Evolutionary conservation across 2,888 invertebrate genomes (phyloP).

Genomic region (Teleogryllus oceanicus): DNA sequence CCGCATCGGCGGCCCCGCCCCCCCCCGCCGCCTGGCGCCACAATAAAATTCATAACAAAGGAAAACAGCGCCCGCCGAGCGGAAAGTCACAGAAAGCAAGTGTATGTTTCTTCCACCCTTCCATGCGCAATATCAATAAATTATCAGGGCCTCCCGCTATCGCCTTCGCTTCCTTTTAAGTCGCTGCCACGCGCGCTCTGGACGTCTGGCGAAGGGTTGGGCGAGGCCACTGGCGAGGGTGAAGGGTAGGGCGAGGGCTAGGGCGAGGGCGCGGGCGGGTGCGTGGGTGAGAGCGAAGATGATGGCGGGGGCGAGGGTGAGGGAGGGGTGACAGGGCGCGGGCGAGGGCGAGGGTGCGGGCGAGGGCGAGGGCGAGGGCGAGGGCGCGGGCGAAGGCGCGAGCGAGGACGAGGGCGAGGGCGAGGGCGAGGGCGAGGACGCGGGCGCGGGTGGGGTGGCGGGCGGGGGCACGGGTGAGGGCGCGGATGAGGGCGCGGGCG

Average conservation of each 20-base stretch:
- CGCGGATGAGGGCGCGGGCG: neutral
- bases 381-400: neutral
- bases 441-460: neutral
- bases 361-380: no score
- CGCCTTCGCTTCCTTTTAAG: neutral
- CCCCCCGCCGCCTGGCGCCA: neutral
- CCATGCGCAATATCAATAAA: neutral
- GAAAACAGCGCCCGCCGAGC: neutral
- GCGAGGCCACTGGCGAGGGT: neutral
- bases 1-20: neutral
- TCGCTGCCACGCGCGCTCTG: neutral
- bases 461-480: no score
- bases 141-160: neutral
- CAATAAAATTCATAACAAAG: conserved; percentile 18
- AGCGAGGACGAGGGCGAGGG: no score
- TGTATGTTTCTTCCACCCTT: neutral
- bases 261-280: neutral
- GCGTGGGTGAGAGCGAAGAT: neutral
- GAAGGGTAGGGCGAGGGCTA: neutral
- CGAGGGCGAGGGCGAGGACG: no score
- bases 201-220: neutral
- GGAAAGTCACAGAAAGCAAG: conserved; percentile 9
- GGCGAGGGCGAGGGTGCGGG: neutral
- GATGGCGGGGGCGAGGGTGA: neutral
- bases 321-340: no score